Base-by-base conservation (phyloP, 2,113 vertebrate genomes). In the Aptenodytes forsteri region DNA sequence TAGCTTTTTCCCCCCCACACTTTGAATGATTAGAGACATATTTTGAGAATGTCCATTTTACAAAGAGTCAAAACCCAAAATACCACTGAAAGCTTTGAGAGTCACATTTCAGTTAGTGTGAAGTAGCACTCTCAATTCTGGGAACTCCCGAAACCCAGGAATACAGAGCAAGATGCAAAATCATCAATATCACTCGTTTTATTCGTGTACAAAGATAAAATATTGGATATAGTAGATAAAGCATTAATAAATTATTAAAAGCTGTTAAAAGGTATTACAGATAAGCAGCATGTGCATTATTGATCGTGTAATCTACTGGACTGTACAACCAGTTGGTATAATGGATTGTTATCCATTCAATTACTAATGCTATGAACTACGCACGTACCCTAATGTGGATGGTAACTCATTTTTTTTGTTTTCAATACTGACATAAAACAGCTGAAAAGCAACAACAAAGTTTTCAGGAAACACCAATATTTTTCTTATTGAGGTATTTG, bases 171-270 rank as follows among this genome's bases (percentile, higher is more conserved):
- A 69, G 34, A 84, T 27, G 40, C 38, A 87, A 85, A 93, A 89
- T 61, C 61, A 50, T 79, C 47, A 47, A 26, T 81, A 79, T 34
- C 15, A 16, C 44, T 80, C 11, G 0, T 73, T 93, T 69, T 69
- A 83, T 55, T 90, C 22, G 2, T 1, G 1, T 9, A 66, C 44
- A 77, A 92, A 90, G 58, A 90, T 66, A 93, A 97, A 91, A 77
- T 73, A 88, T 47, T 70, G 29, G 42, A 32, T 54, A 56, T 12
- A 58, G 89, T 76, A 92, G 49, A 87, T 54, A 92, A 94, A 84
- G 44, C 44, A 92, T 89, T 93, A 95, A 96, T 96, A 96, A 93
- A 76, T 91, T 93, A 95, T 90, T 84, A 95, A 86, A 79, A 93
- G 65, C 77, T 91, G 65, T 87, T 93, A 79, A 59, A 88, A 84